These are phyloP conservation scores for Sebastes diaconus DNA, from an alignment of 2,797 vertebrate genomes.

Conservation along the genomic window DNA sequence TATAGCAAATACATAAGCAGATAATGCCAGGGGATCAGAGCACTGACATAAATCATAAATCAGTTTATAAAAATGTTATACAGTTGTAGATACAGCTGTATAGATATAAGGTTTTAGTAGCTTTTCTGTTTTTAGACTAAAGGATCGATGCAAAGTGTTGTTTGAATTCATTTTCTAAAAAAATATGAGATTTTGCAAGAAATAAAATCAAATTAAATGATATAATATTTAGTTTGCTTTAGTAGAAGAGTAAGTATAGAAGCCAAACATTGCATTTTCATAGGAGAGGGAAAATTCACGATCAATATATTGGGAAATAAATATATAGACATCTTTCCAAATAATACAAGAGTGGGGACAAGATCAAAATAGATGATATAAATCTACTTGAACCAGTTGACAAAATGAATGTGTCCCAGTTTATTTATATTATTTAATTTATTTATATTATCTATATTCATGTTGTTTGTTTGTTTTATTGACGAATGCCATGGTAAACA, in stretches of 20 bases:
- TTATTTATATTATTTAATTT: neutral
- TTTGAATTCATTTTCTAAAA: neutral
- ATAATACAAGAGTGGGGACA: no score
- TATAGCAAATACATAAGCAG: neutral
- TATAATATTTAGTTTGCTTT: neutral
- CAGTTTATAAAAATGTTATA: neutral
- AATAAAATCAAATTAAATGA: rapidly evolving
- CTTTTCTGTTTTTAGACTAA: neutral
- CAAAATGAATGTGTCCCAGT: neutral
- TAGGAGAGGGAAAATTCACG: rapidly evolving
- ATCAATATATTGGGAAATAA: neutral
- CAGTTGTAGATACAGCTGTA: neutral
- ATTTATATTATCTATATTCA: neutral
- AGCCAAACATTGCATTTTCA: neutral
- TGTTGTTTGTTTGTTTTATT: neutral
- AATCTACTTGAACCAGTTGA: neutral
- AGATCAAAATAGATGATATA: no score
- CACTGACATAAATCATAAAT: neutral
- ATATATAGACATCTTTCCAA: neutral
- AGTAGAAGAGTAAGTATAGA: neutral
- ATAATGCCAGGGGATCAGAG: neutral
- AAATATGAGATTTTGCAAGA: neutral
- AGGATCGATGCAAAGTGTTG: neutral
- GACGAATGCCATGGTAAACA: neutral
- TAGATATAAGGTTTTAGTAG: neutral